Percentiles rank a stretch among this genome's conserved stretches.
These are phyloP conservation scores for Lerema accius DNA, from an alignment of 1,140 invertebrate species.

Conservation along the genomic window DNA sequence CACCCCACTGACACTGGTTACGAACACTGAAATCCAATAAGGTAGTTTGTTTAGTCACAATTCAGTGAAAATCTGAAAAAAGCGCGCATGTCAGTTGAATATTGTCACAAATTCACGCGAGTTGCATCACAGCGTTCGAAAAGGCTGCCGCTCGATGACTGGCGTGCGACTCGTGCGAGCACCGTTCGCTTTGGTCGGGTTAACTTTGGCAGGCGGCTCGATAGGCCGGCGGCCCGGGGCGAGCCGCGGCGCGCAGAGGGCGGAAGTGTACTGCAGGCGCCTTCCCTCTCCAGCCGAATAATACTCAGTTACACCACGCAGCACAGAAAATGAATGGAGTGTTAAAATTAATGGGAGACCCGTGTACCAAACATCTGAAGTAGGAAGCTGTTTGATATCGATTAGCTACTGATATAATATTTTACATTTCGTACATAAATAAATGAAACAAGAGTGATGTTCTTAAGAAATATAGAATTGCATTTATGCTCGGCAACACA, in stretches of 20 bases:
- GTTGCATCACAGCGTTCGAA: constrained; percentile 43
- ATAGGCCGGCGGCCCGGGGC: constrained; percentile 33
- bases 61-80: constrained; percentile 48
- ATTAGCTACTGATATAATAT: constrained; percentile 15
- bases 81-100: constrained; percentile 72
- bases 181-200: constrained; percentile 60
- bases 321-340: constrained; percentile 49
- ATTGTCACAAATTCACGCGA: constrained; percentile 48
- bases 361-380: constrained; percentile 6
- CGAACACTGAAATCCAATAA: constrained; percentile 73
- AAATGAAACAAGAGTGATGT: too few relatives aligned
- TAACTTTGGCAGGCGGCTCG: constrained; percentile 40
- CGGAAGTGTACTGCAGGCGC: constrained; percentile 34
- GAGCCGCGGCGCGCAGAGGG: constrained; percentile 39
- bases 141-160: constrained; percentile 77
- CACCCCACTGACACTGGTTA: constrained; percentile 67
- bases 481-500: too few relatives aligned
- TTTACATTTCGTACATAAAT: too few relatives aligned
- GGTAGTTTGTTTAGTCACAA: constrained; percentile 70
- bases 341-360: neutral
- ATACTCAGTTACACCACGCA: constrained; percentile 41
- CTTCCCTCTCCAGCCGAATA: constrained; percentile 51
- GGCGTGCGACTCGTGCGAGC: constrained; percentile 52
- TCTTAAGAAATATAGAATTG: too few relatives aligned
- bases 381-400: neutral